Base-by-base conservation (phyloP, 2,888 invertebrate genomes). In the Tholera decimalis region DNA sequence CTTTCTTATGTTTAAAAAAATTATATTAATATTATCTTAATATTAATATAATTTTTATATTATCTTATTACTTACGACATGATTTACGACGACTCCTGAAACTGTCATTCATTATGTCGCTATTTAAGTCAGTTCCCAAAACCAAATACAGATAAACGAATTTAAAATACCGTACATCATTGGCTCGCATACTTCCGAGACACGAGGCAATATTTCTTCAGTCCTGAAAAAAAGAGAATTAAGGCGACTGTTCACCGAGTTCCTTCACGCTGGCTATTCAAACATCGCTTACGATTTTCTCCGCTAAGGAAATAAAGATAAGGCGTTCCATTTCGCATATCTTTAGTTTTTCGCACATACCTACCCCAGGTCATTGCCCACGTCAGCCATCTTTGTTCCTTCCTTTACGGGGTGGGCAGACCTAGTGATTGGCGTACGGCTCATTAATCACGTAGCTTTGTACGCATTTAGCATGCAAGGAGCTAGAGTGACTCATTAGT, bases 401-500 rank as follows among this genome's bases (percentile, higher is more conserved):
- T 72, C 82, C 69, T 80, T 67, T 63, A 75, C 69, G 63, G 82
- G 68, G 74, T 66, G 30, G 33, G 57, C 64, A 80, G 76, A 59
- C 59, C 60, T 73, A 67, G 66, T 66, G 75, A 62, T 72, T 79
- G 72, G 72, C 69, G 67, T 65, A 82, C 82, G 64, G 68, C 63
- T 66, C 76, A 75, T 79, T 80, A 82, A 87, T 85, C 88, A 88
- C 88, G 88, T 88, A 84, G 79, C 49, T 53, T 44, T 57, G 71
- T 74, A 79, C 83, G 85, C 84, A 84, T 85, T 87, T 85, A 87
- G 77, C 83, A 80, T 81, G 69, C 85, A 71, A 77, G 83, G 73
- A 81, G 79, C 73, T 82, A 55, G 79, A 70, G 77, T 88, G 88
- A 90, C 71, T 89, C 89, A 87, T 80, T 85, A 83, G 82, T 79